These are phyloP conservation scores for Epizoanthus stellaris DNA, from an alignment of 92 coral and sea anemone genomes.

Conservation along the genomic window DNA sequence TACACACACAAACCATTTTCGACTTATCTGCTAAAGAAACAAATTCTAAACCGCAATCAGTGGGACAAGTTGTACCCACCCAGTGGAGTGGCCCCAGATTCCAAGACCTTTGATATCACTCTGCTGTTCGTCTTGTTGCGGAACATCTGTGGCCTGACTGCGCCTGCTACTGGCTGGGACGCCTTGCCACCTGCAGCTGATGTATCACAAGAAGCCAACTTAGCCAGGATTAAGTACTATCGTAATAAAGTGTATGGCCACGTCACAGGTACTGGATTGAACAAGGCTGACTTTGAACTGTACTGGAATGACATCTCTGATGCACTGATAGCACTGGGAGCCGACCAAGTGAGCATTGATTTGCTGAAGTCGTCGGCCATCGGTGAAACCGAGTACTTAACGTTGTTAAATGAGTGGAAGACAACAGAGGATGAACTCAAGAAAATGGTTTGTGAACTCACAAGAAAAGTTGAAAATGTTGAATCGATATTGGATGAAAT, in stretches of 20 bases:
- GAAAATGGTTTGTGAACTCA: too few species aligned
- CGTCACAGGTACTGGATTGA: slow-evolving; percentile 11
- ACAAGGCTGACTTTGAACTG: slow-evolving; percentile 7
- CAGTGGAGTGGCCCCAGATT: not conserved
- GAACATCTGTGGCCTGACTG: too few species aligned
- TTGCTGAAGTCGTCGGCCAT: not conserved
- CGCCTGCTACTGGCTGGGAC: slow-evolving; percentile 13
- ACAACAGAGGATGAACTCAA: too few species aligned
- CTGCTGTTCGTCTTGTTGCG: too few species aligned
- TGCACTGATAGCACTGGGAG: slow-evolving; percentile 17
- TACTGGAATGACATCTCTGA: slow-evolving; percentile 32
- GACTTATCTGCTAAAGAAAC: not conserved
- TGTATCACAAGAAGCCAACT: slow-evolving; percentile 1
- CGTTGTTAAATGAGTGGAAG: too few species aligned
- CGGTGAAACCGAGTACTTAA: too few species aligned
- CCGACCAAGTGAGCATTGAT: not conserved
- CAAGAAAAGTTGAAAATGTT: too few species aligned
- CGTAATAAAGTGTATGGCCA: slow-evolving; percentile 9
- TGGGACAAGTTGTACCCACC: slow-evolving; percentile 14
- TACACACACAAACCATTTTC: too few species aligned
- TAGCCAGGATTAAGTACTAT: slow-evolving; percentile 4
- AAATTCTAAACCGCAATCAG: not conserved
- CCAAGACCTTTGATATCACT: not conserved
- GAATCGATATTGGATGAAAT: too few species aligned
- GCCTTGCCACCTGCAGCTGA: slow-evolving; percentile 8